Percentiles rank a stretch among this genome's conserved stretches.
Conservation (phyloP, 2,888 invertebrate species). For the Blastobasis adustella region DNA sequence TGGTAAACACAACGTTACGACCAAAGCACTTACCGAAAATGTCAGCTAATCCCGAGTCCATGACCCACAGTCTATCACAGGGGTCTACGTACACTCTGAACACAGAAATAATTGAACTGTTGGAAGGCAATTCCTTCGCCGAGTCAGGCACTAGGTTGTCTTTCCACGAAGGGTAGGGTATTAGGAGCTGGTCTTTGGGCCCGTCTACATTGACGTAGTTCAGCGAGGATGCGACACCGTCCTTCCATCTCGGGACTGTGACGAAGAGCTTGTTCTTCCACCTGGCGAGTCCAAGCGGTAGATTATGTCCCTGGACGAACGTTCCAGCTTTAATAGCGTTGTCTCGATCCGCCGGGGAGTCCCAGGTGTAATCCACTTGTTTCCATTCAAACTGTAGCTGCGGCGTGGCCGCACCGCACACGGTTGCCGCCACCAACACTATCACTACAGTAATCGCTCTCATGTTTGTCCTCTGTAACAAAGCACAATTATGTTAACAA, state of each 20-base stretch:
- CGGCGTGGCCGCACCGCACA: slow-evolving; percentile 63
- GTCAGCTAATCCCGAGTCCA: slow-evolving; percentile 86
- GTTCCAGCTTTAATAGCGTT: slow-evolving; percentile 75
- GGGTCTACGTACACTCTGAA: slow-evolving; percentile 83
- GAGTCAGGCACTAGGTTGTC: slow-evolving; percentile 83
- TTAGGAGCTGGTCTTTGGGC: slow-evolving; percentile 81
- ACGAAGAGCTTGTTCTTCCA: slow-evolving; percentile 83
- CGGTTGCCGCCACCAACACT: slow-evolving; percentile 36
- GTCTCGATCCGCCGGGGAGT: slow-evolving; percentile 72
- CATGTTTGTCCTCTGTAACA: slow-evolving; percentile 37
- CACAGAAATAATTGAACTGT: slow-evolving; percentile 80
- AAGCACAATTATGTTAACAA: slow-evolving; percentile 6
- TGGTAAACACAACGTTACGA: too few species aligned
- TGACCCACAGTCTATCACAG: slow-evolving; percentile 88
- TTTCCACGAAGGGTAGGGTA: slow-evolving; percentile 85
- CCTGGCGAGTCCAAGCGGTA: slow-evolving; percentile 81
- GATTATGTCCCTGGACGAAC: slow-evolving; percentile 79
- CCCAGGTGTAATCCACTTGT: slow-evolving; percentile 79
- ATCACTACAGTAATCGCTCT: slow-evolving; percentile 36
- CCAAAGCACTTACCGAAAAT: slow-evolving; percentile 73
- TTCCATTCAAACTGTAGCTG: slow-evolving; percentile 82
- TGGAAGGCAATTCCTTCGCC: slow-evolving; percentile 61
- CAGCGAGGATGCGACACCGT: slow-evolving; percentile 81
- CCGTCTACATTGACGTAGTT: slow-evolving; percentile 78
- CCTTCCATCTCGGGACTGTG: slow-evolving; percentile 81